Evolutionary conservation across 2,888 invertebrate genomes (phyloP).

Genomic region (Tribolium freemani): DNA sequence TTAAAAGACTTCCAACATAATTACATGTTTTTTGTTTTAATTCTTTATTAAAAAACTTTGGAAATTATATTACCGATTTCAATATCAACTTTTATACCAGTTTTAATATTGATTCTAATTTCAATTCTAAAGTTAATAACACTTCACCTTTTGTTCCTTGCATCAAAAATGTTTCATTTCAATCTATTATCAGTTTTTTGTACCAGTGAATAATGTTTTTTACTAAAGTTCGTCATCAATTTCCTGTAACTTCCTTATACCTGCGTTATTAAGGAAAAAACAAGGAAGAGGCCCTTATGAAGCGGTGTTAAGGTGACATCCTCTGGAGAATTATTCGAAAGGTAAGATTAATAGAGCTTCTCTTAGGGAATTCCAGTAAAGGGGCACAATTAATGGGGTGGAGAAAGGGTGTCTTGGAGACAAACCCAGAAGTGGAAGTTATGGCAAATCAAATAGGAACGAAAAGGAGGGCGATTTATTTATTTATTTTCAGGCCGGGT

Average conservation of each 20-base stretch:
- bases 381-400: not conserved
- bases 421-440: not conserved
- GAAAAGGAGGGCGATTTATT: not conserved
- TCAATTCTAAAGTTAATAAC: not conserved
- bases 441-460: not conserved
- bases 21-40: constrained; percentile 19
- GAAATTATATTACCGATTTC: constrained; percentile 15
- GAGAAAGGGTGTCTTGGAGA: not conserved
- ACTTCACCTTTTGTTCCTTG: not conserved
- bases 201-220: no score
- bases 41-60: constrained; percentile 23
- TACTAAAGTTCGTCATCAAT: not conserved
- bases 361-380: not conserved
- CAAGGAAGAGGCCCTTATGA: not conserved
- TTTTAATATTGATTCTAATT: not conserved
- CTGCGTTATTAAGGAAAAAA: not conserved
- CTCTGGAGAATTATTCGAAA: not conserved
- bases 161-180: not conserved
- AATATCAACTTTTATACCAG: constrained; percentile 12
- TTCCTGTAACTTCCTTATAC: not conserved
- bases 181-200: no score
- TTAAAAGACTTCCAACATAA: not conserved
- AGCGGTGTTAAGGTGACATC: not conserved
- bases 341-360: not conserved
- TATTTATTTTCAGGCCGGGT: no score